Evolutionary conservation across 2,797 vertebrate species (phyloP), one percentile per base, ranked within the genome.

Genomic region (Epinephelus malabaricus): DNA sequence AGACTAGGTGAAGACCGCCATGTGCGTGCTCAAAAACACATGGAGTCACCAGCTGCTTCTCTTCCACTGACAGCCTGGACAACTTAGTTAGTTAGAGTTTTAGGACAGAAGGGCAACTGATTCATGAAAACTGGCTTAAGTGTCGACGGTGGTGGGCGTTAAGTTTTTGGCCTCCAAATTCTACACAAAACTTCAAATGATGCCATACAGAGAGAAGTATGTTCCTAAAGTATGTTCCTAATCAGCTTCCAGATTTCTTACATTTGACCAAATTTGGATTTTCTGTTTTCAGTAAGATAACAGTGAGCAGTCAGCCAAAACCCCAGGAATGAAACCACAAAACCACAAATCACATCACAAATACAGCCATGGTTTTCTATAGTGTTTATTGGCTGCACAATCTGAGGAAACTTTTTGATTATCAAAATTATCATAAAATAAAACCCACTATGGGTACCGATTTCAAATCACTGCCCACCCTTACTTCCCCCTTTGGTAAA

Each of bases 1-100:
- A 88, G 68, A 63, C 23, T 62, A 80, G 73, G 63, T 79, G 69
- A 76, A 40, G 69, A 81, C 62, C 12, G 30, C 73, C 78, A 83
- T 77, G 76, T 81, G 78, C 81, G 69, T 85, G 64, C 64, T 81
- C 69, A 68, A 68, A 86, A 86, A 79, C 82, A 83, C 82, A 85
- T 74, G 78, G 69, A 81, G 70, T 58, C 69, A 85, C 74, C 85
- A 81, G 82, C 85, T 77, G 83, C 80, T 81, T 81, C 63, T 81
- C 73, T 73, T 62, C 49, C 60, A 71, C 55, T 45, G 70, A 79
- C 87, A 69, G 87, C 51, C 47, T 76, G 74, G 53, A 60, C 53
- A 81, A 65, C 49, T 70, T 61, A 10, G 40, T 54, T 49, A 21
- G 23, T 55, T 43, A 19, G 53, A 82, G 60, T 70, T 85, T 68